Evolutionary conservation across 2,888 invertebrate genomes (phyloP).

Genomic region (Diarsia dahlii): DNA sequence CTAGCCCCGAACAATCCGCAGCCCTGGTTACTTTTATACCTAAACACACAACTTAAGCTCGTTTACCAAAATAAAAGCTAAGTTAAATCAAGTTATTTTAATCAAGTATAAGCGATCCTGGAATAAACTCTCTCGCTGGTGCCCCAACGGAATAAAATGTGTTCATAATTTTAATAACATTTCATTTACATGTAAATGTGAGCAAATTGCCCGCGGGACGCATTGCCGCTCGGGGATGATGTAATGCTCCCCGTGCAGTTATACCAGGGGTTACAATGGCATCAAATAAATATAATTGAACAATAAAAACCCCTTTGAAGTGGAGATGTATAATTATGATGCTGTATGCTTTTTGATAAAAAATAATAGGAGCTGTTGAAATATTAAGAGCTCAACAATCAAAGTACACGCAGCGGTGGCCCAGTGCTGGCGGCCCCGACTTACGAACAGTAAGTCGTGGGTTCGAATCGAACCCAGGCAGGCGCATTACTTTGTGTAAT

Average conservation of each 20-base stretch:
- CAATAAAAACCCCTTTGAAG: background rate
- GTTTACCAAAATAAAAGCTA: background rate
- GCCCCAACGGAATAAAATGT: slow-evolving; percentile 27
- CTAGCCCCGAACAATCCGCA: no score
- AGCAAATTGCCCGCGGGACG: slow-evolving; percentile 51
- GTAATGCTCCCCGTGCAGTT: slow-evolving; percentile 15
- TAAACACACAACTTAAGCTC: background rate
- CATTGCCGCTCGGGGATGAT: slow-evolving; percentile 27
- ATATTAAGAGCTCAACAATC: background rate
- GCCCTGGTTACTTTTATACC: no score
- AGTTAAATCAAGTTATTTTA: slow-evolving; percentile 19
- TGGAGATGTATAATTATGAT: background rate
- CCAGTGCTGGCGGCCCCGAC: no score
- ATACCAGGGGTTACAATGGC: slow-evolving; percentile 14
- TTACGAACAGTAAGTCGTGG: no score
- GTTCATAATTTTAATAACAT: slow-evolving; percentile 48
- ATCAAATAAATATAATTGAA: slow-evolving; percentile 24
- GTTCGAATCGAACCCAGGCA: no score
- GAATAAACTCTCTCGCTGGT: background rate
- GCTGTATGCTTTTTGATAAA: background rate
- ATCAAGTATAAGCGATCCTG: slow-evolving; percentile 32
- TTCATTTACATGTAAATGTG: slow-evolving; percentile 55
- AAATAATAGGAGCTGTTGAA: background rate
- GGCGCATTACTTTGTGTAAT: no score
- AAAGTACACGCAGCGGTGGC: no score